Evolutionary conservation across 2,797 vertebrate genomes (phyloP), one percentile per base, ranked within the genome.

Genomic region (Sebastes itinus): DNA sequence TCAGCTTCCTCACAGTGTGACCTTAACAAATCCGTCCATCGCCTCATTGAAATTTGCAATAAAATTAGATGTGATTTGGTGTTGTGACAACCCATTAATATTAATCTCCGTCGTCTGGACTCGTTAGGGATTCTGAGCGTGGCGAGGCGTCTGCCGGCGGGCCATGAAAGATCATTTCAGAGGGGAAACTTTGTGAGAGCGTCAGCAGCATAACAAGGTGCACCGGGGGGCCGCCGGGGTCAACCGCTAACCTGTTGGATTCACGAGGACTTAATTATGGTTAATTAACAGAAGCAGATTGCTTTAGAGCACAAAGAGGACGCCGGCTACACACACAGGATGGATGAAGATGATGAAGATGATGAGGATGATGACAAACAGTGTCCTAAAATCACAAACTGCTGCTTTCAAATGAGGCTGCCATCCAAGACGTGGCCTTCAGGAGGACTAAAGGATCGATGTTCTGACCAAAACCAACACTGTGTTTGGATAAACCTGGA

Each of bases 21-120:
- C 88, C 90, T 90, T 87, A 90, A 75, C 84, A 86, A 87, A 93
- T 90, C 81, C 88, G 73, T 92, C 83, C 82, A 49, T 84, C 14
- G 73, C 81, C 72, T 85, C 80, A 33, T 81, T 87, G 88, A 91
- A 92, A 94, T 91, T 80, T 86, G 90, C 81, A 85, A 84, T 81
- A 87, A 91, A 93, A 92, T 89, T 88, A 80, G 76, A 91, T 88
- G 91, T 85, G 91, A 92, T 91, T 89, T 86, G 84, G 68, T 89
- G 81, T 90, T 90, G 88, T 92, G 92, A 92, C 88, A 86, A 92
- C 72, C 81, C 87, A 94, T 94, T 94, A 95, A 95, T 94, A 95
- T 95, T 93, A 94, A 95, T 90, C 61, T 52, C 71, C 64, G 61
- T 79, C 5, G 38, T 80, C 80, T 85, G 73, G 61, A 75, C 88